Conservation (phyloP, 2,797 vertebrate species). For the Malacoctenus gilli region DNA sequence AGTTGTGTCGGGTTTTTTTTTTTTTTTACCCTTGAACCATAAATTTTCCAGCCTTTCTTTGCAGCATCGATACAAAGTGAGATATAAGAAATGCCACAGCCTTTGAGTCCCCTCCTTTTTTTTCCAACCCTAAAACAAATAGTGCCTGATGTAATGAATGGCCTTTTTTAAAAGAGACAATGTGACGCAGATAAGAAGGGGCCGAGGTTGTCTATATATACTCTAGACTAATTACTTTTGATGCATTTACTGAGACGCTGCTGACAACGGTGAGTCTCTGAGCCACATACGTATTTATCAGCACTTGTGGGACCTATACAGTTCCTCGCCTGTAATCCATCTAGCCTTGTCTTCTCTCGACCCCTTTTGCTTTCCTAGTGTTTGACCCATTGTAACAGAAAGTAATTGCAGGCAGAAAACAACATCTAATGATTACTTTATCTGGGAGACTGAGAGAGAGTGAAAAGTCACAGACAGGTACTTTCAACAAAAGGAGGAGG, state of each 20-base stretch:
- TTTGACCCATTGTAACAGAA: conserved; percentile 83
- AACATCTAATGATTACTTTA: conserved; percentile 89
- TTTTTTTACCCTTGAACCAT: conserved; percentile 31
- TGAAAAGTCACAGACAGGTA: conserved; percentile 85
- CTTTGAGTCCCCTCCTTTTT: conserved; percentile 28
- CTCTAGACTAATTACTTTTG: conserved; percentile 79
- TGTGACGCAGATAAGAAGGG: conserved; percentile 70
- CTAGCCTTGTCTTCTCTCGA: conserved; percentile 72
- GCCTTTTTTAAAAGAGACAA: conserved; percentile 66
- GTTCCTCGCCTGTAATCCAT: conserved; percentile 77
- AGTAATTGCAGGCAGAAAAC: conserved; percentile 87
- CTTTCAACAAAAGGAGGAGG: conserved; percentile 81
- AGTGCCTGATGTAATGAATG: conserved; percentile 58
- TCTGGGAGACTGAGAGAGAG: conserved; percentile 78
- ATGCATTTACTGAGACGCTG: conserved; percentile 72
- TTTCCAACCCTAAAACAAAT: conserved; percentile 60
- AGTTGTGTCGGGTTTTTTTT: conserved; percentile 21
- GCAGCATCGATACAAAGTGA: conserved; percentile 28
- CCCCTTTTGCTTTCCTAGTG: conserved; percentile 73
- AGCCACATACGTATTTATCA: conserved; percentile 81
- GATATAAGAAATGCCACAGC: conserved; percentile 32
- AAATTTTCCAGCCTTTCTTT: conserved; percentile 32
- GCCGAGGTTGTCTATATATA: conserved; percentile 71
- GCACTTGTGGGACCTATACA: conserved; percentile 76
- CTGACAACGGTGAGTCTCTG: conserved; percentile 72